Conservation (phyloP, 2,888 invertebrate species). For the Cheilosia grossa region DNA sequence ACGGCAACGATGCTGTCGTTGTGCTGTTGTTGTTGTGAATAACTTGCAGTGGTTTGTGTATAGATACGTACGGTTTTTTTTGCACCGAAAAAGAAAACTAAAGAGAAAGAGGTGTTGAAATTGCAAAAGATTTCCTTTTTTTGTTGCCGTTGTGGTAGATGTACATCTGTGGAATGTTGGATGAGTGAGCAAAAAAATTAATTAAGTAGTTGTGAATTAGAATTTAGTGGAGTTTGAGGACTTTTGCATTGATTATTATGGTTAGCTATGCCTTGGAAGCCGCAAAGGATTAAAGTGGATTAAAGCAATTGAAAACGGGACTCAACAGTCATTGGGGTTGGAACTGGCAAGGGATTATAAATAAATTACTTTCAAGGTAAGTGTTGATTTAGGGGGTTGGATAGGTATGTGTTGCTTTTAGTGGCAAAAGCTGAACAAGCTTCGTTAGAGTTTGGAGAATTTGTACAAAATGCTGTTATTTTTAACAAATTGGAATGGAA, state of each 20-base stretch:
- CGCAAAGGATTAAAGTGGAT: slow-evolving; percentile 41
- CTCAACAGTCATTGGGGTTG: not conserved
- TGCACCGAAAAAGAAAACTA: slow-evolving; percentile 7
- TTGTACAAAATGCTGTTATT: too few relatives aligned
- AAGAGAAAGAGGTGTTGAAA: slow-evolving; percentile 22
- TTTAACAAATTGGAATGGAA: too few relatives aligned
- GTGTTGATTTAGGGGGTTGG: not conserved
- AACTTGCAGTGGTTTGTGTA: slow-evolving; percentile 21
- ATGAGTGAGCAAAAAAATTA: not conserved
- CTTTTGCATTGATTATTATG: slow-evolving; percentile 19
- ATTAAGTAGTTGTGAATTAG: not conserved
- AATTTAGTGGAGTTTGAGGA: slow-evolving; percentile 18
- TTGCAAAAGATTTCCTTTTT: slow-evolving; percentile 9
- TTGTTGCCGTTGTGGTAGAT: not conserved
- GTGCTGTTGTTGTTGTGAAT: slow-evolving; percentile 22
- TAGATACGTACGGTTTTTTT: not conserved
- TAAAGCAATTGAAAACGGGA: slow-evolving; percentile 11
- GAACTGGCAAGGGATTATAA: slow-evolving; percentile 9
- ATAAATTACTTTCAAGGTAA: slow-evolving; percentile 24
- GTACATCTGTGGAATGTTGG: not conserved
- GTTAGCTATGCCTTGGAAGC: slow-evolving; percentile 57
- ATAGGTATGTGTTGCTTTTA: too few relatives aligned
- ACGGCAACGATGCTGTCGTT: slow-evolving; percentile 3
- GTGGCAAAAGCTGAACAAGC: too few relatives aligned
- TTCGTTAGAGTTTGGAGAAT: too few relatives aligned